Base-by-base conservation (phyloP, 2,888 invertebrate species). In the Epistrophe eligans region DNA sequence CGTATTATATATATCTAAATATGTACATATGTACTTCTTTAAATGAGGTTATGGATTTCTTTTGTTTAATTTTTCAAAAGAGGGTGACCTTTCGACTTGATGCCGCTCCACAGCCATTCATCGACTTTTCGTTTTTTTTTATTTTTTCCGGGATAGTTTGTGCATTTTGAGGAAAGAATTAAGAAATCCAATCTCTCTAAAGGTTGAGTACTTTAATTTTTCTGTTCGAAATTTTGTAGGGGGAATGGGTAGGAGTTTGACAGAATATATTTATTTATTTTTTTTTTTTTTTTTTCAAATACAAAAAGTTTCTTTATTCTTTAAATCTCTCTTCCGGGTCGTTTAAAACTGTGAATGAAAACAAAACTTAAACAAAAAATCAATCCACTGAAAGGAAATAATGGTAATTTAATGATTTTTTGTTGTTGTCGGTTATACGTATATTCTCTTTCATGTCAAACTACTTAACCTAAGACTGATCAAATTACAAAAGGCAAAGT, bases 81-180 rank as follows among this genome's bases (percentile, higher is more conserved):
- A 71, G 66, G 66, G 77, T 77, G 77, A 82, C 77, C 82, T 82
- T 77, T 82, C 72, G 76, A 32, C 70, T 35, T 67, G 35, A 67
- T 50, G 66, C 13, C 62, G 24, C 24, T 40, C 62, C 60, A 40
- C 62, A 19, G 28, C 19, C 10, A 28, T 43, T 38, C 55, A 52
- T 58, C 50, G 50, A 35, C 62, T 81, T 62, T 15, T 43, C 62
- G 76, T 62, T 15, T 43, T 24, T 32, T 57, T 64, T 43, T 24
- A 19, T 57, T 64, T 62, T 50, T 52, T 40, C 24, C 64, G 43
- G 28, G 17, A 45, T 24, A 15, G 67, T 67, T 40, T 60, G 40
- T 52, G 60, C 50, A 50, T 38, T 74, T 66, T 40, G 50, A 50
- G 19, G 40, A 24, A 28, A 43, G 28, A 64, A 57, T 48, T 35